Evolutionary conservation across 2,888 invertebrate species (phyloP).

Genomic region (Teleogryllus oceanicus): DNA sequence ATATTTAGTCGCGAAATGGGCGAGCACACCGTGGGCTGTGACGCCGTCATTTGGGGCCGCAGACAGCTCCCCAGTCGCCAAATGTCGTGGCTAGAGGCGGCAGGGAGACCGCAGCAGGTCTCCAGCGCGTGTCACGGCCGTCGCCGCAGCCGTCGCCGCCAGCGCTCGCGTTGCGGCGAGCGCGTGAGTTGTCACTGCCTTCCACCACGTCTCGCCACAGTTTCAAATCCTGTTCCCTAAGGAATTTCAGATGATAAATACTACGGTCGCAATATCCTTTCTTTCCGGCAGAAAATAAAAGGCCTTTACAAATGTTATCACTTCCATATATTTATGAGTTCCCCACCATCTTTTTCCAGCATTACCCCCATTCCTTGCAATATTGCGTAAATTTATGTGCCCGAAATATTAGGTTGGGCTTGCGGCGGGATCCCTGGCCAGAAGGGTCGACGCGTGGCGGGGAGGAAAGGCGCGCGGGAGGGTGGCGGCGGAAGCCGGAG

Average conservation of each 20-base stretch:
- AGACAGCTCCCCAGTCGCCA: neutral
- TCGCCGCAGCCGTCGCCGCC: neutral
- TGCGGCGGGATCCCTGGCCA: slow-evolving; percentile 39
- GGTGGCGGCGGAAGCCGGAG: slow-evolving; percentile 24
- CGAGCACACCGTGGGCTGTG: neutral
- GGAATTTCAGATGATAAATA: slow-evolving; percentile 48
- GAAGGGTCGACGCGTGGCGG: slow-evolving; percentile 6
- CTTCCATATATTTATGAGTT: slow-evolving; percentile 51
- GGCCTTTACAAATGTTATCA: slow-evolving; percentile 52
- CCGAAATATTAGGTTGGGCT: slow-evolving; percentile 52
- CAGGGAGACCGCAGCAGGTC: neutral
- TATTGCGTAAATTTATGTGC: slow-evolving; percentile 56
- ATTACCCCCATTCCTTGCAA: slow-evolving; percentile 52
- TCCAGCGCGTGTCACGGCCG: neutral
- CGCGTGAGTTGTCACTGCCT: slow-evolving; percentile 18
- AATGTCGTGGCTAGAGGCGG: slow-evolving; percentile 25
- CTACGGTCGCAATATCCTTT: slow-evolving; percentile 46
- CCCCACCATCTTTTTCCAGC: slow-evolving; percentile 39
- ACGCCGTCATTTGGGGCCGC: neutral
- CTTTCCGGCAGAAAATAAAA: slow-evolving; percentile 46
- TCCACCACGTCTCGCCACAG: slow-evolving; percentile 27
- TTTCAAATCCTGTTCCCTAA: slow-evolving; percentile 37
- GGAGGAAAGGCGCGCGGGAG: slow-evolving; percentile 35
- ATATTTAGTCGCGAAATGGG: slow-evolving; percentile 12
- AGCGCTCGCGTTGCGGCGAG: neutral